Conservation (phyloP, 2,113 vertebrate species). For the Spea multiplicata region DNA sequence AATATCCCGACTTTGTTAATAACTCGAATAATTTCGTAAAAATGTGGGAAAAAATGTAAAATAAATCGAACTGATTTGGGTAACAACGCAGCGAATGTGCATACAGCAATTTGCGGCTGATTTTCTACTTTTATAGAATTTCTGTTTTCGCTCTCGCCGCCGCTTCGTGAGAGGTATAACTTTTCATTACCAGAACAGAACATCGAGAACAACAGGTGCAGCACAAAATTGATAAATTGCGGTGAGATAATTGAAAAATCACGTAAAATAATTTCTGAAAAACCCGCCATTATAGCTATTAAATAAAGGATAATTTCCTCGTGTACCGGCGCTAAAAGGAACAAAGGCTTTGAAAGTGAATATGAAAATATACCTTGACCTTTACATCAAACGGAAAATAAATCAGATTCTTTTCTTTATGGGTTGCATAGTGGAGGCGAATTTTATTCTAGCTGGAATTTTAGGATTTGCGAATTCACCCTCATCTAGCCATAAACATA, state of each 20-base stretch:
- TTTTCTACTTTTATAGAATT: neutral
- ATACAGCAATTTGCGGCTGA: neutral
- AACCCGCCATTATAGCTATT: constrained; percentile 12
- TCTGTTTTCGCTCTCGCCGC: no score
- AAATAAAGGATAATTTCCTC: neutral
- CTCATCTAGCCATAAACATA: no score
- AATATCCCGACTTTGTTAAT: no score
- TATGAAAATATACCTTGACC: neutral
- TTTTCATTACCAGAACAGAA: neutral
- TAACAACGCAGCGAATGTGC: neutral
- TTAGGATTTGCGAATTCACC: no score
- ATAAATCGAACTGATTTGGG: neutral
- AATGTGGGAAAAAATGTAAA: neutral
- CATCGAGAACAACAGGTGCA: constrained; percentile 27
- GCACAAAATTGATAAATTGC: constrained; percentile 25
- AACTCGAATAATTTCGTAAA: neutral
- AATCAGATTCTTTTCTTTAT: neutral
- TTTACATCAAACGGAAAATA: neutral
- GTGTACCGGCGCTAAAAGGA: neutral
- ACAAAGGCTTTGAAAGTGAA: neutral
- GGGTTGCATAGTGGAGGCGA: no score
- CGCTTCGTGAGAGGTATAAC: neutral
- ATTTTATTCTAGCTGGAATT: no score
- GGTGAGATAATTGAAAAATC: constrained; percentile 29
- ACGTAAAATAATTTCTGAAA: constrained; percentile 12